Conservation (phyloP, 2,797 vertebrate genomes). For the Lepilemur septentrionalis region DNA sequence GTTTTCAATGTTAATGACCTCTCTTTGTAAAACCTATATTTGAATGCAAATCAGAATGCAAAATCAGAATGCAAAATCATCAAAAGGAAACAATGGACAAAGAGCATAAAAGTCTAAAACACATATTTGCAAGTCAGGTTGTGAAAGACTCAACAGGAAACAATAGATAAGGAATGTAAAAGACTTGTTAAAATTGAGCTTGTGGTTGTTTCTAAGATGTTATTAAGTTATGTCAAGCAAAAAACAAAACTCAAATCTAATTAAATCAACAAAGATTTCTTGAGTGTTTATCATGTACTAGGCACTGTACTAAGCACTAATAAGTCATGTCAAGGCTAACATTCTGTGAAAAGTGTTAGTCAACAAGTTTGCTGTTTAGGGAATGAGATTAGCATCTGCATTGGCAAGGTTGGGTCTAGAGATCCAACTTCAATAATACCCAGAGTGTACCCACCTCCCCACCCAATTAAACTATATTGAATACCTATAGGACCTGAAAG, state of each 20-base stretch:
- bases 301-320: background rate
- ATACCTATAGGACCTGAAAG: background rate
- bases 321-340: background rate
- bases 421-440: background rate
- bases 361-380: background rate
- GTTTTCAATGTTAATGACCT: slow-evolving; percentile 27
- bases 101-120: background rate
- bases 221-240: slow-evolving; percentile 27
- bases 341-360: background rate
- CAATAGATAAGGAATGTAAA: background rate
- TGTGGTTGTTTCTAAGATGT: background rate
- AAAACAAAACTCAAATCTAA: slow-evolving; percentile 33
- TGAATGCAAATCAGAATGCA: slow-evolving; percentile 17
- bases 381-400: background rate
- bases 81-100: slow-evolving; percentile 28
- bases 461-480: background rate
- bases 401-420: background rate
- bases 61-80: slow-evolving; percentile 25
- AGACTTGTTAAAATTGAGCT: slow-evolving; percentile 9
- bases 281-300: background rate
- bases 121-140: slow-evolving; percentile 26
- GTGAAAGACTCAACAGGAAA: slow-evolving; percentile 29
- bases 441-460: background rate
- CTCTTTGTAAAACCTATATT: slow-evolving; percentile 38
- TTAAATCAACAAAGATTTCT: slow-evolving; percentile 42